A percentile compares a stretch with the other conserved stretches of the same genome.
Conservation (phyloP, 2,888 invertebrate species). For the Meghimatium bilineatum region DNA sequence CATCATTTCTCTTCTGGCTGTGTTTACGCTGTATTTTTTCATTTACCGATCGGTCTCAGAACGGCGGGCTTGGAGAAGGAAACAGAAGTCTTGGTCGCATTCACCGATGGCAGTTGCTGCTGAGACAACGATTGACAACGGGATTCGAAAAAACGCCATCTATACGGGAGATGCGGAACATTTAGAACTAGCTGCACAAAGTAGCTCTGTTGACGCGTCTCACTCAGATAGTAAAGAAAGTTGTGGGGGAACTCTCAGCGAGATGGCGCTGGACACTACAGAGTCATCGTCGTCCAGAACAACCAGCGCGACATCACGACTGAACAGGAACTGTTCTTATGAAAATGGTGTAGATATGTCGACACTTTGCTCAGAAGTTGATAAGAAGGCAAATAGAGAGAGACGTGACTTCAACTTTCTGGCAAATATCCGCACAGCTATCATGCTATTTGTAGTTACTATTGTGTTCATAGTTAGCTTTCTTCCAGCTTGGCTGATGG, state of each 20-base stretch:
- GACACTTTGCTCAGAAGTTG: slow-evolving; percentile 18
- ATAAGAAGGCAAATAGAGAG: slow-evolving; percentile 55
- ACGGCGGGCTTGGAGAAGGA: slow-evolving; percentile 57
- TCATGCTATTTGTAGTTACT: slow-evolving; percentile 76
- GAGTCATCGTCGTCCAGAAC: not conserved
- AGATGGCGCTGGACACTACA: not conserved
- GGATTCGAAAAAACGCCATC: not conserved
- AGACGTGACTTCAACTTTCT: slow-evolving; percentile 68
- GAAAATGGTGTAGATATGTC: slow-evolving; percentile 30
- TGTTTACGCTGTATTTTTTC: slow-evolving; percentile 66
- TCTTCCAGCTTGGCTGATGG: slow-evolving; percentile 75
- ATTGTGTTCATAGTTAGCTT: slow-evolving; percentile 75
- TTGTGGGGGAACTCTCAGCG: not conserved
- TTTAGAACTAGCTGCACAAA: slow-evolving; percentile 27
- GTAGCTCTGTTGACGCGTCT: not conserved
- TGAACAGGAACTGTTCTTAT: not conserved
- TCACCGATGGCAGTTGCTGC: slow-evolving; percentile 50
- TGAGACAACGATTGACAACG: not conserved
- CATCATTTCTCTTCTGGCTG: slow-evolving; percentile 64
- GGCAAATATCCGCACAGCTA: slow-evolving; percentile 76
- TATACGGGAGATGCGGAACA: not conserved
- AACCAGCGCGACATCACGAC: not conserved
- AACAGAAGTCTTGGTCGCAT: slow-evolving; percentile 53
- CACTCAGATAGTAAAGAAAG: slow-evolving; percentile 2
- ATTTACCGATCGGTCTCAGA: slow-evolving; percentile 68